A percentile compares a stretch with the other conserved stretches of the same genome.
Evolutionary conservation across 2,888 invertebrate genomes (phyloP).

Genomic region (Parascotia fuliginaria): DNA sequence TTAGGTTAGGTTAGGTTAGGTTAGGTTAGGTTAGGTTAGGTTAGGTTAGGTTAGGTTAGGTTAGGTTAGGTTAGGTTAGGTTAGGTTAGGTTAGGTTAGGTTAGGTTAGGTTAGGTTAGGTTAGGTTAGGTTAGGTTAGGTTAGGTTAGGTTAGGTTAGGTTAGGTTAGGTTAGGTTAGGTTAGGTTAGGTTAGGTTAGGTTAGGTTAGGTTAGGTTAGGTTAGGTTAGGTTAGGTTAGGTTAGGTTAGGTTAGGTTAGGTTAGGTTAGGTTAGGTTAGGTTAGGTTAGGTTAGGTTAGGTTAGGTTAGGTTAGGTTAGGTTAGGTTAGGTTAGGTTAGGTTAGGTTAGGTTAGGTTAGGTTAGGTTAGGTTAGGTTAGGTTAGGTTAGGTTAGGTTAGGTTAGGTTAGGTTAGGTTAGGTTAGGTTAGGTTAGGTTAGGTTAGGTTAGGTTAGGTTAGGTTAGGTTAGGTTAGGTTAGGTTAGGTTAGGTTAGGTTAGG

Average conservation of each 20-base stretch:
- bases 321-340: slow-evolving; percentile 16
- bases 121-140: slow-evolving; percentile 14
- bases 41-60: slow-evolving; percentile 10
- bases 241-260: slow-evolving; percentile 17
- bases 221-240: slow-evolving; percentile 18
- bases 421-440: not conserved
- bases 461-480: not conserved
- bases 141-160: slow-evolving; percentile 17
- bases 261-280: slow-evolving; percentile 18
- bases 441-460: slow-evolving; percentile 1
- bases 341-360: slow-evolving; percentile 9
- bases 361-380: slow-evolving; percentile 1
- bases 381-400: slow-evolving; percentile 1
- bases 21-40: slow-evolving; percentile 8
- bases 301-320: slow-evolving; percentile 16
- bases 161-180: slow-evolving; percentile 16
- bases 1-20: slow-evolving; percentile 13
- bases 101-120: slow-evolving; percentile 17
- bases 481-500: no score
- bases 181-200: slow-evolving; percentile 13
- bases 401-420: slow-evolving; percentile 1
- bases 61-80: slow-evolving; percentile 12
- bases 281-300: slow-evolving; percentile 21
- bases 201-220: slow-evolving; percentile 15
- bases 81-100: slow-evolving; percentile 17